Conservation (phyloP, 2,888 invertebrate species). For the Polietes domitor region DNA sequence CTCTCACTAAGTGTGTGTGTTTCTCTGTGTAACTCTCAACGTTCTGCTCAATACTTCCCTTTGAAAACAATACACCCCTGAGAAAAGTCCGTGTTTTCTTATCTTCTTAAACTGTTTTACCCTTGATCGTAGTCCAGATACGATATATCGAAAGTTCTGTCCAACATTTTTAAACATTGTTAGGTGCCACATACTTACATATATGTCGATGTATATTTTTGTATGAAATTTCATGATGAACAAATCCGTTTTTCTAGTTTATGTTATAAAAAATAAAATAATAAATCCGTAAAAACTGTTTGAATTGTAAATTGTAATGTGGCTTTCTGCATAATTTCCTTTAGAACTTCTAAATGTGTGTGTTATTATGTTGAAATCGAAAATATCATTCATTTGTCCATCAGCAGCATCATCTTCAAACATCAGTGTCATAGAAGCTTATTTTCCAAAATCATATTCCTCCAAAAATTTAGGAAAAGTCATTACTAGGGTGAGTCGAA, state of each 20-base stretch:
- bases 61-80: neutral
- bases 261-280: slow-evolving; percentile 4
- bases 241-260: neutral
- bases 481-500: too few species aligned
- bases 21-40: neutral
- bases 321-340: slow-evolving; percentile 22
- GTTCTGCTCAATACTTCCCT: neutral
- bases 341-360: slow-evolving; percentile 49
- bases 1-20: slow-evolving; percentile 2
- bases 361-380: slow-evolving; percentile 7
- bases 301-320: neutral
- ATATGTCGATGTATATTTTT: neutral
- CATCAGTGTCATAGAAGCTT: neutral
- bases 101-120: neutral
- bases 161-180: neutral
- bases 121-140: neutral
- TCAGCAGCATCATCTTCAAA: neutral
- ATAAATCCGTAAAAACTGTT: neutral
- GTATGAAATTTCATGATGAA: neutral
- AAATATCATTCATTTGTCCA: slow-evolving; percentile 18
- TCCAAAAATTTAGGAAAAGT: too few species aligned
- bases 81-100: neutral
- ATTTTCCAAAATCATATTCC: too few species aligned
- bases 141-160: neutral
- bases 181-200: slow-evolving; percentile 4